Percentiles rank a stretch among this genome's conserved stretches.
Conservation (phyloP, 2,797 vertebrate species). For the Falco cherrug region DNA sequence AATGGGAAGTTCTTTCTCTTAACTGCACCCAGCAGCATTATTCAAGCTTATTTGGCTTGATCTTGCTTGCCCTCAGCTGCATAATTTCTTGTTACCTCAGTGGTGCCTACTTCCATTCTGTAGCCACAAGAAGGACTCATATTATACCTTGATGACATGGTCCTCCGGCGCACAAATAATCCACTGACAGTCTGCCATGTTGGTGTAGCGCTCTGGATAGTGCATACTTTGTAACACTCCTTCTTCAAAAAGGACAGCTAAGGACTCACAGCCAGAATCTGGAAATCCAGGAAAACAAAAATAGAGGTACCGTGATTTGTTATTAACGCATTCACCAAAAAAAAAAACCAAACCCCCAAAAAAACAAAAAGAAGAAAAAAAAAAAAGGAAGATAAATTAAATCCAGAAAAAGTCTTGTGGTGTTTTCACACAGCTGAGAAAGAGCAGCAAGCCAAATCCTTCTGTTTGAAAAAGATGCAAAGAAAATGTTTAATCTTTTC, state of each 20-base stretch:
- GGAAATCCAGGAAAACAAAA: constrained; percentile 21
- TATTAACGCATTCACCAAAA: not conserved
- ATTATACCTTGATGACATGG: constrained; percentile 81
- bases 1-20: not conserved
- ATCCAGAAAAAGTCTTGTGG: not conserved
- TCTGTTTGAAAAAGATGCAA: not conserved
- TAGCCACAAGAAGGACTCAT: not conserved
- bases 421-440: not conserved
- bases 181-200: constrained; percentile 79
- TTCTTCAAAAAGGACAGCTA: constrained; percentile 80
- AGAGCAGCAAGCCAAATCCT: not conserved
- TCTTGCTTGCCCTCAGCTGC: not conserved
- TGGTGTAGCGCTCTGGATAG: constrained; percentile 80
- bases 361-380: too few relatives aligned
- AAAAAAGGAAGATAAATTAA: not conserved
- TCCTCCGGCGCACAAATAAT: constrained; percentile 79
- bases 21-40: not conserved
- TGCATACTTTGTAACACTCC: constrained; percentile 77
- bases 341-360: too few relatives aligned
- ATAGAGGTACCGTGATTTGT: not conserved
- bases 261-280: constrained; percentile 77
- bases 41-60: not conserved
- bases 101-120: not conserved
- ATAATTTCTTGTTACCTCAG: not conserved
- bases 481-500: not conserved